These are phyloP conservation scores for Exaiptasia diaphana DNA, from an alignment of 64 coral and sea anemone species.

Conservation along the genomic window DNA sequence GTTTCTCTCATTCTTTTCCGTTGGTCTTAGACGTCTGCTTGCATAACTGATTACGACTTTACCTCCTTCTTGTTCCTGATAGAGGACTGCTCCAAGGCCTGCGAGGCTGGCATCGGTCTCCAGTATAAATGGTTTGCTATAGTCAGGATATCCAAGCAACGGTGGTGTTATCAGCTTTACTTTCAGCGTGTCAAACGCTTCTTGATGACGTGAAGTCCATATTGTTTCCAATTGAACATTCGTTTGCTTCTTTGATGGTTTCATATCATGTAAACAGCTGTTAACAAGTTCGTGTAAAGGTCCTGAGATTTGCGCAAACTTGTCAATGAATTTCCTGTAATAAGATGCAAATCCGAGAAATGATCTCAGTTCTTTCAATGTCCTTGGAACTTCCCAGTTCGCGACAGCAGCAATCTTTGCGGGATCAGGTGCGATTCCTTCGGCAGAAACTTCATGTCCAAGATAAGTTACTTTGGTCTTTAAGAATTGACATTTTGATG, in stretches of 20 bases:
- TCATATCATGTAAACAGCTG: conserved; percentile 7
- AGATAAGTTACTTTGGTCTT: conserved; percentile 30
- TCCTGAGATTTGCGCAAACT: conserved; percentile 25
- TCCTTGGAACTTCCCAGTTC: conserved; percentile 25
- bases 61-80: conserved; percentile 23
- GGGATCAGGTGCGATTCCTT: conserved; percentile 28
- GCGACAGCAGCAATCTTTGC: conserved; percentile 17
- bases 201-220: conserved; percentile 16
- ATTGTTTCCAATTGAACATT: background rate
- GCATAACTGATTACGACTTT: conserved; percentile 47
- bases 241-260: background rate
- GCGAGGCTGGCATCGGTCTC: conserved; percentile 34
- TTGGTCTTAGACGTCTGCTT: conserved; percentile 25
- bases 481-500: conserved; percentile 37
- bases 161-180: conserved; percentile 26
- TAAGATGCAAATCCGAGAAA: conserved; percentile 40
- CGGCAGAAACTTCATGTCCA: conserved; percentile 22
- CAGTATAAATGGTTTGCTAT: conserved; percentile 33
- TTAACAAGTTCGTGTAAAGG: conserved; percentile 37
- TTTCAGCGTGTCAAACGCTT: conserved; percentile 37
- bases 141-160: conserved; percentile 55
- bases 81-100: conserved; percentile 58
- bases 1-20: conserved; percentile 18
- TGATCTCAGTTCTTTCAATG: conserved; percentile 24
- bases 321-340: conserved; percentile 13